These are phyloP conservation scores for Anolis apletophallus DNA, from an alignment of 2,797 vertebrate species.

Conservation along the genomic window DNA sequence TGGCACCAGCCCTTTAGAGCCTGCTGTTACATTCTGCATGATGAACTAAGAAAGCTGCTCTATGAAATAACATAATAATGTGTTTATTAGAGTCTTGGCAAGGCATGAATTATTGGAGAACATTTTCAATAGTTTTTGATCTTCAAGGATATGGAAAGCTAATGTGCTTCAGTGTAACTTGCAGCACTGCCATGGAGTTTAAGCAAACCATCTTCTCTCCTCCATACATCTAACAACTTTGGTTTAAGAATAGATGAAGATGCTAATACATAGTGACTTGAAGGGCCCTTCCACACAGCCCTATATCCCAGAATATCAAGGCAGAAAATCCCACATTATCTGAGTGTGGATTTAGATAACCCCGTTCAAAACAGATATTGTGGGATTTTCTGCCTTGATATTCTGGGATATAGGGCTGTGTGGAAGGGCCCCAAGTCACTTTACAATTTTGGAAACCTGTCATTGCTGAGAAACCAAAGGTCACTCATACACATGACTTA, in stretches of 20 bases:
- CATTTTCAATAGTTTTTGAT: constrained; percentile 1
- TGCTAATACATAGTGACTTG: not conserved
- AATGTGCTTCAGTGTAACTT: not conserved
- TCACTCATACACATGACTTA: not conserved
- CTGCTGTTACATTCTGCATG: constrained; percentile 6
- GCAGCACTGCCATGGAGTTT: not conserved
- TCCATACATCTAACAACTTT: not conserved
- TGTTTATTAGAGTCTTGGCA: not conserved
- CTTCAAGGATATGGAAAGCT: constrained; percentile 12
- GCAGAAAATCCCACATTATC: too few species aligned
- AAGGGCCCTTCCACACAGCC: too few species aligned
- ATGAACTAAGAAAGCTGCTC: not conserved
- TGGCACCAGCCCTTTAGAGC: constrained; percentile 25
- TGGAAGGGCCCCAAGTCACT: not conserved
- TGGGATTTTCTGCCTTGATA: too few species aligned
- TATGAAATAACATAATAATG: constrained; percentile 39
- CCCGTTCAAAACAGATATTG: too few species aligned
- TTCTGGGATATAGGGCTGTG: too few species aligned
- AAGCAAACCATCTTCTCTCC: not conserved
- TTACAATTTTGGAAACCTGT: not conserved
- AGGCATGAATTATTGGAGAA: constrained; percentile 5
- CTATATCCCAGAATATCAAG: too few species aligned
- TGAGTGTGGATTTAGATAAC: too few species aligned
- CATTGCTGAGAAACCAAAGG: not conserved
- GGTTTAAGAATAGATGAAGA: not conserved